phyloP scores from a whole-genome alignment of 2,888 invertebrate genomes.

The Standfussiana lucernea region DNA sequence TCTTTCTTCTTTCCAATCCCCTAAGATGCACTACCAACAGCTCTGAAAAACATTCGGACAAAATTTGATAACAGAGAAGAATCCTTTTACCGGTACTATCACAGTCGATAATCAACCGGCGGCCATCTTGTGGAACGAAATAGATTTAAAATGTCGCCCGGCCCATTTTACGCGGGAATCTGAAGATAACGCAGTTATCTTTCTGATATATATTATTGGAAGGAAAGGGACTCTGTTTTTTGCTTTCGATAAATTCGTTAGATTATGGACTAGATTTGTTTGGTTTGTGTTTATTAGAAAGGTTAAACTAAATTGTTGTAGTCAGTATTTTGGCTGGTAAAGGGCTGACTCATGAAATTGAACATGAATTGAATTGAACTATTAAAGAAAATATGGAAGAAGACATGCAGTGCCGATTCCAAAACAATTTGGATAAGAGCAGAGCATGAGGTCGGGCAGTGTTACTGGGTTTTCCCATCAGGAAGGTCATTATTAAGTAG shows the following conservation, averaged over 20 bases:
- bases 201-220: slow-evolving; percentile 62
- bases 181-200: slow-evolving; percentile 70
- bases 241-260: slow-evolving; percentile 48
- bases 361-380: no score
- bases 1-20: not conserved
- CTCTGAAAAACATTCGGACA: slow-evolving; percentile 19
- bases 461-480: no score
- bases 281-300: not conserved
- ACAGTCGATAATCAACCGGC: slow-evolving; percentile 66
- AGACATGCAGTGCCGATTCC: not conserved
- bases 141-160: slow-evolving; percentile 72
- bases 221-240: slow-evolving; percentile 45
- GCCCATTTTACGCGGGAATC: slow-evolving; percentile 68
- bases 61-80: slow-evolving; percentile 35
- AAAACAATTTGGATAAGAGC: not conserved
- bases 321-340: not conserved
- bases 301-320: not conserved
- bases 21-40: not conserved
- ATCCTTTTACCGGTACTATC: slow-evolving; percentile 60
- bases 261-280: slow-evolving; percentile 31
- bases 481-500: no score
- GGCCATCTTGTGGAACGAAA: slow-evolving; percentile 69
- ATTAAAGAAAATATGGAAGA: not conserved
- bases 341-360: not conserved
- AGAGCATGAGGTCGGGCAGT: no score